phyloP scores from a whole-genome alignment of 2,113 vertebrate species.

The Chitala chitala region DNA sequence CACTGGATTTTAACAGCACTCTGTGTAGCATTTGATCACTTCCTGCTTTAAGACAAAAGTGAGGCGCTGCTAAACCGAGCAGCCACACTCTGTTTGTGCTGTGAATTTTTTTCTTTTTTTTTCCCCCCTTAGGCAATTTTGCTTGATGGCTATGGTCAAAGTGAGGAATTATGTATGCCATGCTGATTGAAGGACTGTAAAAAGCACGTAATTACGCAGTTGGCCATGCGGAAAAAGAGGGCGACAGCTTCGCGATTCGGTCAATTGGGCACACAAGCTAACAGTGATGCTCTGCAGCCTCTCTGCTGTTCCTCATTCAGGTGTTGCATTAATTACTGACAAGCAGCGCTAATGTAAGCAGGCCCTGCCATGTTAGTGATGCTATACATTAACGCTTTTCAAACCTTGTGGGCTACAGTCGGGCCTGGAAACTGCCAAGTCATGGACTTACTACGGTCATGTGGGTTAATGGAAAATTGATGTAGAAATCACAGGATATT shows the following conservation, averaged over 20 bases:
- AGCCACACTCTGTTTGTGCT: neutral
- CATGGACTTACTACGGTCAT: no score
- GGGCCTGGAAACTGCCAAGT: no score
- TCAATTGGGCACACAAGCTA: no score
- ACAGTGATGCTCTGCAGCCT: neutral
- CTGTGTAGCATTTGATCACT: no score
- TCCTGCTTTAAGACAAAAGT: no score
- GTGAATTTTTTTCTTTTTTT: neutral
- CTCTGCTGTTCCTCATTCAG: neutral
- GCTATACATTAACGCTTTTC: neutral
- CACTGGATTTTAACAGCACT: no score
- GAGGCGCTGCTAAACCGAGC: no score
- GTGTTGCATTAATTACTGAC: neutral
- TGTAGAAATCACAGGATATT: no score
- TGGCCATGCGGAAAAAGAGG: neutral
- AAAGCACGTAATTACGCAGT: slow-evolving; percentile 2
- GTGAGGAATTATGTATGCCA: neutral
- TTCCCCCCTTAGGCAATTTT: neutral
- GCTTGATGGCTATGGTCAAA: neutral
- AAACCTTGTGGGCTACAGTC: neutral
- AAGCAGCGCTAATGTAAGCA: neutral
- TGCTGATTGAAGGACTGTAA: neutral
- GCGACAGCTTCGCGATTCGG: neutral
- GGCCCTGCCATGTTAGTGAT: neutral
- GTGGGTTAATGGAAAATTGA: no score